Conservation (phyloP, 2,888 invertebrate genomes). For the Lepeophtheirus nordmannii region DNA sequence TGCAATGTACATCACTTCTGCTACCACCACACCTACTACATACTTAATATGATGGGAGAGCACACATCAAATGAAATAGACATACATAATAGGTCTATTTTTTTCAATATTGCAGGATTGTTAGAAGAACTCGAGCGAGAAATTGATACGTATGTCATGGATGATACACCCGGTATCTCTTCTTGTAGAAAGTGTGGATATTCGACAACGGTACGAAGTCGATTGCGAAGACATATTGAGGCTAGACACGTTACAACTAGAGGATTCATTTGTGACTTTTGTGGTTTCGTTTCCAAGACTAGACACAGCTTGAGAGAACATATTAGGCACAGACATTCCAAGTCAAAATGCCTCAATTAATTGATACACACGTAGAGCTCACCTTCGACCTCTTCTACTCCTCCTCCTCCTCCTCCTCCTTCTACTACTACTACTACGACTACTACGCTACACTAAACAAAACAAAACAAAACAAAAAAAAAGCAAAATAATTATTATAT, state of each 20-base stretch:
- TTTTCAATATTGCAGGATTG: slow-evolving; percentile 4
- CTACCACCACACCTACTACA: background rate
- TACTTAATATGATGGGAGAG: no score
- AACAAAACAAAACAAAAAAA: no score
- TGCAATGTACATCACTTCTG: background rate
- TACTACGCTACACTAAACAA: no score
- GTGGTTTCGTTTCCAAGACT: slow-evolving; percentile 19
- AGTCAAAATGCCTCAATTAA: no score
- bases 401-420: no score
- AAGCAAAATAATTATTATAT: no score
- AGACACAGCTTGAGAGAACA: slow-evolving; percentile 11
- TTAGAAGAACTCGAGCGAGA: slow-evolving; percentile 6
- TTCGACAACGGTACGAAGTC: slow-evolving; percentile 1
- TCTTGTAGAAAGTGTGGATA: slow-evolving; percentile 8
- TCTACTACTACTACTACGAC: no score
- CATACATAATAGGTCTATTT: background rate
- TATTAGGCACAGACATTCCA: slow-evolving; percentile 1
- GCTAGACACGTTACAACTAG: slow-evolving; percentile 11
- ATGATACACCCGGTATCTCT: slow-evolving; percentile 2
- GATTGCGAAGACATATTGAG: slow-evolving; percentile 9
- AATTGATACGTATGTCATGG: slow-evolving; percentile 3
- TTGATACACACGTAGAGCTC: no score
- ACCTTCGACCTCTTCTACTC: no score
- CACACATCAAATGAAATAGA: background rate
- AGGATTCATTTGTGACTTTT: slow-evolving; percentile 13